Evolutionary conservation across 2,113 vertebrate species (phyloP).

Genomic region (Podilymbus podiceps): DNA sequence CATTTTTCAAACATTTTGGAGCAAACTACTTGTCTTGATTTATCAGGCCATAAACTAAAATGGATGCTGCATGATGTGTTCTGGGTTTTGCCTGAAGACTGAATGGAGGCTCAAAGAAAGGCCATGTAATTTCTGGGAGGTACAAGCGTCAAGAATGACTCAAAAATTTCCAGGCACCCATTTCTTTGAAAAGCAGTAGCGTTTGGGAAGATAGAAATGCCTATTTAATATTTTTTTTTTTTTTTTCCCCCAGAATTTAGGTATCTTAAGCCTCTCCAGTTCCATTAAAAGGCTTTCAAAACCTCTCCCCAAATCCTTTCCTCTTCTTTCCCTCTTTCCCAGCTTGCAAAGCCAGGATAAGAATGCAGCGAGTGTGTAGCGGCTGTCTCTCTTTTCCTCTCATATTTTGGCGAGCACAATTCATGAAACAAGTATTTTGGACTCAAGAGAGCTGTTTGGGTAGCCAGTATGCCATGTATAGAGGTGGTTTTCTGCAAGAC

Average conservation of each 20-base stretch:
- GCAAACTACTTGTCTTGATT: background rate
- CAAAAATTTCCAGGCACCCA: background rate
- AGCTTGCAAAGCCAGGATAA: background rate
- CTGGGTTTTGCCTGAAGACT: background rate
- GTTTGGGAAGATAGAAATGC: background rate
- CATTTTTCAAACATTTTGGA: background rate
- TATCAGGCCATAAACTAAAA: background rate
- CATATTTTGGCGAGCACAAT: background rate
- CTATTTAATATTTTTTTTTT: background rate
- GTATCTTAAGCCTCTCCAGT: background rate
- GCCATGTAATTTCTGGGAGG: background rate
- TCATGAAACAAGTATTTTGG: background rate
- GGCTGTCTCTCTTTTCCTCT: background rate
- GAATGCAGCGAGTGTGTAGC: background rate
- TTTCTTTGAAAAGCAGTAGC: background rate
- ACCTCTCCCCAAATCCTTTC: background rate
- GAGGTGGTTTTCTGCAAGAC: background rate
- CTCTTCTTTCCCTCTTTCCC: background rate
- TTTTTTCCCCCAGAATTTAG: background rate
- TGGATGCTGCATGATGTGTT: background rate
- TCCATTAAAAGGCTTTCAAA: background rate
- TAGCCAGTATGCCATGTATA: rapidly evolving
- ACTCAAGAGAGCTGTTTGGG: background rate
- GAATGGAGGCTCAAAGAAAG: background rate
- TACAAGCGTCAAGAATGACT: background rate